Evolutionary conservation across 1,140 invertebrate genomes (phyloP), one percentile per base, ranked within the genome.

Genomic region (Stratiolaelaps scimitus): DNA sequence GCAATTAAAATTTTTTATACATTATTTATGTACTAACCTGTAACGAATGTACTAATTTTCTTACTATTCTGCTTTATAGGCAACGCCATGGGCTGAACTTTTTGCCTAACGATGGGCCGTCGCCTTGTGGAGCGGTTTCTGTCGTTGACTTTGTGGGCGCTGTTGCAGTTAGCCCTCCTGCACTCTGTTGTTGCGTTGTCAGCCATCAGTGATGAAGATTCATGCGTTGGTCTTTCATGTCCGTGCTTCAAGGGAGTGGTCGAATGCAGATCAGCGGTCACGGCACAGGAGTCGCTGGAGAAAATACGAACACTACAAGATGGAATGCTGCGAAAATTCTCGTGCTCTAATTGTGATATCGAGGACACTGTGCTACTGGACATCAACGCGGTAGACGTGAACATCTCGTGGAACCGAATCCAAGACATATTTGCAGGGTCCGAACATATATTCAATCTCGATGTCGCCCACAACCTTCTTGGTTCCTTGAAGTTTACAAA

Each of bases 111-210:
- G 34, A 40, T 40, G 34, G 34, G 34, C 34, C 4, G 34, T 40
- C 34, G 34, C 34, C 34, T 40, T 40, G 34, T 10, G 34, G 34
- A 40, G 34, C 10, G 34, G 34, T 10, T 40, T 40, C 34, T 40
- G 34, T 40, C 10, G 13, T 53, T 53, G 15, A 28, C 47, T 6
- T 20, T 20, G 53, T 65, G 10, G 71, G 84, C 83, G 1, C 84
- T 85, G 72, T 87, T 87, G 73, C 83, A 85, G 10, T n/a, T n/a
- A n/a, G 84, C 82, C 68, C 83, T 79, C 72, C 23, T 60, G 4
- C 4, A 7, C 15, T 28, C 26, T 4, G 47, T 48, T 48, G 13
- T 60, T 34, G 53, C 26, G 34, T 23, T n/a, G 17, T 60, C 17
- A 2, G 20, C n/a, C 17, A 34, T 34, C 13, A n/a, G 34, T 15